Conservation (phyloP, 2,113 vertebrate species). For the Buteo buteo region DNA sequence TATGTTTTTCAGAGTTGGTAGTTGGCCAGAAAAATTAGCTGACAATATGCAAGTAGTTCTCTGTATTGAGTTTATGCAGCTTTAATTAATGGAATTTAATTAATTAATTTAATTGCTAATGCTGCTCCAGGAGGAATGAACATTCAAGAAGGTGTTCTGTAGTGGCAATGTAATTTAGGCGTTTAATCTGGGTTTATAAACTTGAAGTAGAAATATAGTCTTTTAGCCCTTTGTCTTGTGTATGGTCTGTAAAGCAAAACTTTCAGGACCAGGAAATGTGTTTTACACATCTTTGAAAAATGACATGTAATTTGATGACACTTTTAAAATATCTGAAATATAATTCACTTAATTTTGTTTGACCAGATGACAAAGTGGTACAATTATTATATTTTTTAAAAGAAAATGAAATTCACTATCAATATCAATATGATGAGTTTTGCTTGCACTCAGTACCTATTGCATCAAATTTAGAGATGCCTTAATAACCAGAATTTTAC, state of each 20-base stretch:
- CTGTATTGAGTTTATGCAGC: not conserved
- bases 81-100: constrained; percentile 6
- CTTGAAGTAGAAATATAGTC: not conserved
- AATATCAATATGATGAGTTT: not conserved
- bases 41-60: not conserved
- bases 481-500: not conserved
- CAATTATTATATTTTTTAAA: not conserved
- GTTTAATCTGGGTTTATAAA: not conserved
- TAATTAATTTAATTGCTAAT: constrained; percentile 3
- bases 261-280: not conserved
- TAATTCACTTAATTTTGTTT: not conserved
- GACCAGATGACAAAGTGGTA: not conserved
- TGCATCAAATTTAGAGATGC: not conserved
- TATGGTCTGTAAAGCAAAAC: not conserved
- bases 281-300: not conserved
- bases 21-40: not conserved
- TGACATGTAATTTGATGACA: not conserved
- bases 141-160: not conserved
- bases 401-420: not conserved
- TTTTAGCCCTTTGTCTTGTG: not conserved
- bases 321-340: not conserved
- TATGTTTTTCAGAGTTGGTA: not conserved
- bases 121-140: not conserved
- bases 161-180: not conserved
- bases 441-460: not conserved